These are phyloP conservation scores for Otolemur garnettii DNA, from an alignment of 2,113 vertebrate species.

Conservation along the genomic window DNA sequence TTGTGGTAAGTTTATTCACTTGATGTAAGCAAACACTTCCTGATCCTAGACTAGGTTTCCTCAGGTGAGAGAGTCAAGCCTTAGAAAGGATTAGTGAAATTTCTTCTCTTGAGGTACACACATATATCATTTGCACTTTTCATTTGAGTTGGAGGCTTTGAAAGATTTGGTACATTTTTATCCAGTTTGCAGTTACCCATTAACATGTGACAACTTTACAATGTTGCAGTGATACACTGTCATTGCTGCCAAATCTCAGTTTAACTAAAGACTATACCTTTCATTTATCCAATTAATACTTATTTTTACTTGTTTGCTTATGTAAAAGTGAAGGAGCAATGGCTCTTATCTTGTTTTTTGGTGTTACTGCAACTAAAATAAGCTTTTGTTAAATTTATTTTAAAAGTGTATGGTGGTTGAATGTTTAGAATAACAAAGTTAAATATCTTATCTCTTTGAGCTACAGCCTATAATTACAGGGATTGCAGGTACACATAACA, in stretches of 20 bases:
- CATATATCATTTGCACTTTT: not conserved
- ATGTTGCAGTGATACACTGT: not conserved
- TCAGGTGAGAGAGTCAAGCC: not conserved
- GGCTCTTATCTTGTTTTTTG: not conserved
- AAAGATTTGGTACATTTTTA: constrained; percentile 31
- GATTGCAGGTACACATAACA: no score
- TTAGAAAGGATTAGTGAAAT: not conserved
- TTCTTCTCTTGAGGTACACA: not conserved
- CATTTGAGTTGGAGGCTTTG: not conserved
- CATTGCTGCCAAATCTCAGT: not conserved
- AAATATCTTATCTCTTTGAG: not conserved
- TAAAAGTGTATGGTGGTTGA: not conserved
- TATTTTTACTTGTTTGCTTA: not conserved
- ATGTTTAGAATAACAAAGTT: not conserved
- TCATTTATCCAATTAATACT: not conserved
- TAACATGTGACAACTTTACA: not conserved
- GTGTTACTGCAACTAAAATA: not conserved
- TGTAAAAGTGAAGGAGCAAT: not conserved
- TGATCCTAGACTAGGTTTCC: not conserved
- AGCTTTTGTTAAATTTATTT: constrained; percentile 18
- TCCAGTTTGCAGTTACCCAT: not conserved
- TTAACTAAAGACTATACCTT: not conserved
- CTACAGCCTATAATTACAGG: not conserved
- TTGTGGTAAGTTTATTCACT: not conserved
- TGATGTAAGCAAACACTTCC: not conserved